Percentiles rank a stretch among this genome's conserved stretches.
phyloP scores from a whole-genome alignment of 2,888 invertebrate genomes.

The Halocaridina rubra region DNA sequence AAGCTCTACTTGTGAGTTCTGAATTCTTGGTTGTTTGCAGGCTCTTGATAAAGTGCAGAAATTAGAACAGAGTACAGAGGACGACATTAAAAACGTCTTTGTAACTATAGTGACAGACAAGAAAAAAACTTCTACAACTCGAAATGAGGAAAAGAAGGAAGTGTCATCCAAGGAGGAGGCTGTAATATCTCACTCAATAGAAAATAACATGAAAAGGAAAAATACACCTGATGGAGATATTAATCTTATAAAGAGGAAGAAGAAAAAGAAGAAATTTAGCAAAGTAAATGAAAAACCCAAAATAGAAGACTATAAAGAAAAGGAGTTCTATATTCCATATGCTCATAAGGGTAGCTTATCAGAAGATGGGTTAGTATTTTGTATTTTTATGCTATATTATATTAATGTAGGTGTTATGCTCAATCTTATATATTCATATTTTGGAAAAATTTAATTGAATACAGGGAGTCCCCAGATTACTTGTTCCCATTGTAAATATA shows the following conservation, averaged over 20 bases:
- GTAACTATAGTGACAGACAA: background rate
- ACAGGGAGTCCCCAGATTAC: no score
- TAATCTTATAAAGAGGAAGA: background rate
- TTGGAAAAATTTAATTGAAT: no score
- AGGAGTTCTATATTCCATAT: slow-evolving; percentile 43
- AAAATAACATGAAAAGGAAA: background rate
- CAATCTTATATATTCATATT: no score
- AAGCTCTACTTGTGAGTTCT: no score
- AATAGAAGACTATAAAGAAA: slow-evolving; percentile 36
- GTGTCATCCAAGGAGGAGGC: no score
- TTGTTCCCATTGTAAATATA: no score
- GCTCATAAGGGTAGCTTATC: slow-evolving; percentile 18
- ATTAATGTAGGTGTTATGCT: no score
- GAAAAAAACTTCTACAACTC: background rate
- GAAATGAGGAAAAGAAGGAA: background rate
- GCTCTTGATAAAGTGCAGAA: slow-evolving; percentile 3
- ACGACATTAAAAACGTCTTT: slow-evolving; percentile 24
- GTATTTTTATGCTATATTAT: no score
- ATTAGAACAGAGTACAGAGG: slow-evolving; percentile 35
- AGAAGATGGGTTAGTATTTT: slow-evolving; percentile 30
- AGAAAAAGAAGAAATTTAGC: slow-evolving; percentile 19
- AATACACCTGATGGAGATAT: background rate
- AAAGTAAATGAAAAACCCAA: no score
- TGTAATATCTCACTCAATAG: background rate
- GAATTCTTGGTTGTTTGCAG: no score